Conservation (phyloP, 92 coral and sea anemone species). For the Zoanthus solanderi region DNA sequence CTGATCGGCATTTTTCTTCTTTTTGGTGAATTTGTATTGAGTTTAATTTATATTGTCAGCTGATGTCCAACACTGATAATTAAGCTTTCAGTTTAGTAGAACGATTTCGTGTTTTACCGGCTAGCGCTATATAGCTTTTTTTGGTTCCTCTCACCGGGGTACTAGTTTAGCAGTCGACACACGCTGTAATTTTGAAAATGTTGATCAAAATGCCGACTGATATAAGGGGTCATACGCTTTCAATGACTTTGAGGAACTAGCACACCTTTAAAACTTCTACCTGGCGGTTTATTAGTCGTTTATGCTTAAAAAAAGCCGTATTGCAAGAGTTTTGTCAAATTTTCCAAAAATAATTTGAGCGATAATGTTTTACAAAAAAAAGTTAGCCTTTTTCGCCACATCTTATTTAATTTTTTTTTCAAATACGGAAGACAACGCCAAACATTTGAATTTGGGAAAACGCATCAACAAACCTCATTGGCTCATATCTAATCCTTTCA, state of each 20-base stretch:
- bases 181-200: neutral
- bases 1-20: neutral
- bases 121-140: neutral
- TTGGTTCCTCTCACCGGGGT: neutral
- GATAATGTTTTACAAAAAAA: neutral
- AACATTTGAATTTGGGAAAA: neutral
- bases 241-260: neutral
- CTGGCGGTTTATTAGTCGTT: neutral
- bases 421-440: neutral
- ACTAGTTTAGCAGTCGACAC: neutral
- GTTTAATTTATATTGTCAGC: neutral
- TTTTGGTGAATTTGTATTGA: neutral
- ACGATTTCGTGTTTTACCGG: neutral
- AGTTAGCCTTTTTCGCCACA: neutral
- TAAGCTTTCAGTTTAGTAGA: neutral
- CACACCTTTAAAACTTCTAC: neutral
- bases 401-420: neutral
- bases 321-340: neutral
- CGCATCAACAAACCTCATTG: neutral
- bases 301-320: neutral
- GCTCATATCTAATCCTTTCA: slow-evolving; percentile 18
- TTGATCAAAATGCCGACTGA: neutral
- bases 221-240: neutral
- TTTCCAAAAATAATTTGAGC: neutral
- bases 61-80: no score